These are phyloP conservation scores for Dysmachus trigonus DNA, from an alignment of 2,888 invertebrate species.

Conservation along the genomic window DNA sequence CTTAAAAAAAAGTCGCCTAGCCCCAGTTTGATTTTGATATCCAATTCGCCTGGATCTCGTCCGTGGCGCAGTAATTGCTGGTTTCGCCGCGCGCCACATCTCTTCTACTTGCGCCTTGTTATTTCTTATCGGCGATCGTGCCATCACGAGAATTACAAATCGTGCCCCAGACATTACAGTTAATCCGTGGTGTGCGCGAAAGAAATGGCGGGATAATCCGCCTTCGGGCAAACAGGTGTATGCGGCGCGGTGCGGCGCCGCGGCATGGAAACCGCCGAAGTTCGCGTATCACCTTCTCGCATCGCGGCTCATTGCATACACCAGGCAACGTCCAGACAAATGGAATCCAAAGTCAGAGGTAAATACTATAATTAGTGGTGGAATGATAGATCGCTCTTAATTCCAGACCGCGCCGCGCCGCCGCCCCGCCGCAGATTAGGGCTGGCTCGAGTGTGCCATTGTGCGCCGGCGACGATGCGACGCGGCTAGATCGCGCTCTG, in stretches of 20 bases:
- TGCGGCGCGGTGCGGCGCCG: background rate
- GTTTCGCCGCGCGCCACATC: conserved; percentile 12
- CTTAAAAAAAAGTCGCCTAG: background rate
- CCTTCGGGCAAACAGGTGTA: conserved; percentile 44
- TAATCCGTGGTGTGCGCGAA: conserved; percentile 33
- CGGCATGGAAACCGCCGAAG: background rate
- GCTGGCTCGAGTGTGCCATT: conserved; percentile 16
- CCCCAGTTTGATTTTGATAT: background rate
- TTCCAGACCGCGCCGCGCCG: conserved; percentile 24
- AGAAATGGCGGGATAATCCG: conserved; percentile 31
- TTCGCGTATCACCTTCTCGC: conserved; percentile 14
- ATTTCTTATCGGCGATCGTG: conserved; percentile 41
- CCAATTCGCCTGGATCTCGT: background rate
- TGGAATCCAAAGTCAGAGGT: conserved; percentile 45
- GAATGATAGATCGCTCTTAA: conserved; percentile 45
- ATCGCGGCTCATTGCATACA: conserved; percentile 6
- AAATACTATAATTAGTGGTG: conserved; percentile 44
- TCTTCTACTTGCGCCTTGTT: conserved; percentile 42
- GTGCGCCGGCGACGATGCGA: background rate
- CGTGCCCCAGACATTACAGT: conserved; percentile 42
- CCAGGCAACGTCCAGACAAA: conserved; percentile 32
- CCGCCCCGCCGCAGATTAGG: background rate
- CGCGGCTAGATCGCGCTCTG: background rate
- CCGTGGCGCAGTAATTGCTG: conserved; percentile 13
- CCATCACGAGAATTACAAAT: conserved; percentile 42